Percentiles rank a stretch among this genome's conserved stretches.
phyloP scores from a whole-genome alignment of 1,140 invertebrate genomes.

The Anastrepha obliqua region DNA sequence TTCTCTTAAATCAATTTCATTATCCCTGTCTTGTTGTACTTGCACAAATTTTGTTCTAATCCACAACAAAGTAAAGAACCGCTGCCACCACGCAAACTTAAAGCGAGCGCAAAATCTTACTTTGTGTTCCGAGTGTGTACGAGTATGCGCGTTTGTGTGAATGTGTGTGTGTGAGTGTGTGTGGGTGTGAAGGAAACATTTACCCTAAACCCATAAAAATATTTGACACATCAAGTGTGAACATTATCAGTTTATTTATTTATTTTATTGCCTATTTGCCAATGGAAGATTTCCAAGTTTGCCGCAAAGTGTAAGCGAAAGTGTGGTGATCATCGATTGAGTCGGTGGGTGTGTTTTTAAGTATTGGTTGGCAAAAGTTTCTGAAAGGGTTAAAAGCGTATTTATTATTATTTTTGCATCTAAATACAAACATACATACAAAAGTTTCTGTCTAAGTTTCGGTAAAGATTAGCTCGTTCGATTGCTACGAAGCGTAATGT shows the following conservation, averaged over 20 bases:
- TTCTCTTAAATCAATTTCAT: neutral
- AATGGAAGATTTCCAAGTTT: slow-evolving; percentile 21
- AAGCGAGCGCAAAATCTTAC: neutral
- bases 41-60: neutral
- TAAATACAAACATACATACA: no score
- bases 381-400: neutral
- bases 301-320: neutral
- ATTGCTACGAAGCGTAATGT: no score
- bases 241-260: slow-evolving; percentile 44
- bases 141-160: no score
- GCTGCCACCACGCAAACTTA: neutral
- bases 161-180: neutral
- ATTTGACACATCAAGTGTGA: slow-evolving; percentile 38
- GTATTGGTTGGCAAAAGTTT: neutral
- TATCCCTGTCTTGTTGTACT: neutral
- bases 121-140: no score
- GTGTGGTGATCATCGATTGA: slow-evolving; percentile 19
- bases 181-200: neutral
- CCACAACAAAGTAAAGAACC: neutral
- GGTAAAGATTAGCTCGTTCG: no score
- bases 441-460: no score
- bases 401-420: neutral
- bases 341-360: neutral
- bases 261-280: slow-evolving; percentile 6
- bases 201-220: slow-evolving; percentile 1